Evolutionary conservation across 2,113 vertebrate species (phyloP), one percentile per base, ranked within the genome.

Genomic region (Siniperca knerii): DNA sequence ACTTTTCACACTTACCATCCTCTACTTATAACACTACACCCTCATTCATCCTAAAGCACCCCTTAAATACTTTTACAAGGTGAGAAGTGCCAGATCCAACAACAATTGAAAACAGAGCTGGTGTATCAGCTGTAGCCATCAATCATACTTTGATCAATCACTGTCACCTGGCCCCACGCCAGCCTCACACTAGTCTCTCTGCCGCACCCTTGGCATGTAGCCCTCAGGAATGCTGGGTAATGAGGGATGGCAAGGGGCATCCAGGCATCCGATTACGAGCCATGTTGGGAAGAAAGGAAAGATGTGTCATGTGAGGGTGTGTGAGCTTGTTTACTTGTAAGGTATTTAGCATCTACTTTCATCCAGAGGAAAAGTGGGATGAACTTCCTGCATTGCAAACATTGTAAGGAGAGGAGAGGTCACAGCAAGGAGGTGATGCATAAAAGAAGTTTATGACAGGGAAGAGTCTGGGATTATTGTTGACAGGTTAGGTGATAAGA

Each of bases 41-140:
- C 80, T 87, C 66, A 52, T 84, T 79, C 83, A 85, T 87, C 83
- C 88, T 64, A 79, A 79, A 82, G 87, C 89, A 89, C 89, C 87
- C 68, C 91, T 92, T 84, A 89, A 91, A 92, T 67, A 75, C 90
- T 93, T 96, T 93, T 95, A 95, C 94, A 96, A 96, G 95, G 95
- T 95, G 96, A 94, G 90, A 96, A 95, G 90, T 94, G 86, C 70
- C 90, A 57, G 72, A 86, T 88, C 87, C 87, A 68, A 93, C 90
- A 93, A 94, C 93, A 96, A 96, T 94, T 92, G 95, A 94, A 95
- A 95, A 91, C 89, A 80, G 93, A 95, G 92, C 92, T 65, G 84
- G 83, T 42, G 37, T 40, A 89, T 95, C 95, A 96, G 95, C 95
- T 96, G 95, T 80, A 95, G 88, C 91, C 92, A 93, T 96, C 93